A percentile compares a stretch with the other conserved stretches of the same genome.
These are phyloP conservation scores for Cremastinae sp. DNA, from an alignment of 2,888 invertebrate genomes.

Conservation along the genomic window DNA sequence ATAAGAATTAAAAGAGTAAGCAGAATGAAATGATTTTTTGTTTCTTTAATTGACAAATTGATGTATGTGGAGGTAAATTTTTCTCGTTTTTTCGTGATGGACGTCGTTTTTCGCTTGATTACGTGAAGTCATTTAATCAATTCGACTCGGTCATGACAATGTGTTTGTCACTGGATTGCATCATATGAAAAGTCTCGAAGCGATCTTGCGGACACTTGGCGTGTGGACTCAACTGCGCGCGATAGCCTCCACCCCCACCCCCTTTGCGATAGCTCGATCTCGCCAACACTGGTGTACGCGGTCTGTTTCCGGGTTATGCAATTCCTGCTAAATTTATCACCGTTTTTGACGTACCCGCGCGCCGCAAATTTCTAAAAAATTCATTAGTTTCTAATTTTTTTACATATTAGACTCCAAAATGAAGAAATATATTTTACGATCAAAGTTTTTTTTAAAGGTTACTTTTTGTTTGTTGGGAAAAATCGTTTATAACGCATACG, in stretches of 20 bases:
- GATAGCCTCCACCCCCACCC: neutral
- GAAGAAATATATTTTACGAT: too few relatives aligned
- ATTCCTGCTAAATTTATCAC: conserved; percentile 52
- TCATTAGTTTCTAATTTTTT: too few relatives aligned
- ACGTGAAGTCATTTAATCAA: conserved; percentile 25
- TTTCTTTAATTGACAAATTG: neutral
- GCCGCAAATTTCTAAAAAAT: too few relatives aligned
- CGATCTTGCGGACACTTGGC: neutral
- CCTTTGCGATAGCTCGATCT: neutral
- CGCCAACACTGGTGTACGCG: neutral
- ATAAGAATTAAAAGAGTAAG: too few relatives aligned
- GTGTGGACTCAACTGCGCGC: neutral
- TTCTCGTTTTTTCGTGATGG: neutral
- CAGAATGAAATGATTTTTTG: neutral
- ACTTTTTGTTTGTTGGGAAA: too few relatives aligned
- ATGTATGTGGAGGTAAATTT: neutral
- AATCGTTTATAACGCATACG: too few relatives aligned
- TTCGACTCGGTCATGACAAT: conserved; percentile 26
- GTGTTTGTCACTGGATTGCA: conserved; percentile 46
- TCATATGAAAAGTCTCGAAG: conserved; percentile 24
- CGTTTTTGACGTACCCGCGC: too few relatives aligned
- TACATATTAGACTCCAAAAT: too few relatives aligned
- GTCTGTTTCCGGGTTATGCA: conserved; percentile 55
- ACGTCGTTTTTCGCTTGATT: neutral
- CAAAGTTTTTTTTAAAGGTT: too few relatives aligned